Conservation (phyloP, 1,140 invertebrate species). For the Brachionus calyciflorus region DNA sequence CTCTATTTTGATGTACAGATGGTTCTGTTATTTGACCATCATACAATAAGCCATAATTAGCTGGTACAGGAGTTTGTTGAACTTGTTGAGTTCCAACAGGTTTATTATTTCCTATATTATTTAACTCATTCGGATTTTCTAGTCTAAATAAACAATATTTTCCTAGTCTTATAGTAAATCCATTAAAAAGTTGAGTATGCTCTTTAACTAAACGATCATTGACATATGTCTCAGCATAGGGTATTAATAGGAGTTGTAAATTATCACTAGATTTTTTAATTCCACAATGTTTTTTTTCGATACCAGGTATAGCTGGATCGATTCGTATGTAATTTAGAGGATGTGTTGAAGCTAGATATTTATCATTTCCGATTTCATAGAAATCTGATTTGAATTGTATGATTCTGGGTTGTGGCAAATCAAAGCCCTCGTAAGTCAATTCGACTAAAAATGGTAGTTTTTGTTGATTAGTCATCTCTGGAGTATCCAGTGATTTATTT, state of each 20-base stretch:
- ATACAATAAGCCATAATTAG: slow-evolving; percentile 36
- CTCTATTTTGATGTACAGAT: too few species aligned
- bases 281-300: slow-evolving; percentile 87
- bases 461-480: slow-evolving; percentile 17
- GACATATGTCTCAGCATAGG: slow-evolving; percentile 87
- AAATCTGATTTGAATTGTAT: slow-evolving; percentile 57
- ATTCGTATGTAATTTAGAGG: slow-evolving; percentile 29
- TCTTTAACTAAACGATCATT: slow-evolving; percentile 86
- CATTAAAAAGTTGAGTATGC: slow-evolving; percentile 78
- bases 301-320: slow-evolving; percentile 58
- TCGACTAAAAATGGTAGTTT: slow-evolving; percentile 57
- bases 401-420: slow-evolving; percentile 66
- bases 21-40: slow-evolving; percentile 21
- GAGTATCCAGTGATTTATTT: slow-evolving; percentile 6
- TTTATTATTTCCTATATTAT: neutral
- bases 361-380: slow-evolving; percentile 47
- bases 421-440: slow-evolving; percentile 52
- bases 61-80: neutral
- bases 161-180: slow-evolving; percentile 65
- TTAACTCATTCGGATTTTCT: slow-evolving; percentile 71
- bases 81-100: neutral
- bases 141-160: slow-evolving; percentile 85
- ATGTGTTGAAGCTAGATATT: slow-evolving; percentile 28
- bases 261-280: slow-evolving; percentile 84
- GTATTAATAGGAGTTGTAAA: slow-evolving; percentile 84